These are phyloP conservation scores for Masnerella sp. DNA, from an alignment of 2,888 invertebrate species.

Conservation along the genomic window DNA sequence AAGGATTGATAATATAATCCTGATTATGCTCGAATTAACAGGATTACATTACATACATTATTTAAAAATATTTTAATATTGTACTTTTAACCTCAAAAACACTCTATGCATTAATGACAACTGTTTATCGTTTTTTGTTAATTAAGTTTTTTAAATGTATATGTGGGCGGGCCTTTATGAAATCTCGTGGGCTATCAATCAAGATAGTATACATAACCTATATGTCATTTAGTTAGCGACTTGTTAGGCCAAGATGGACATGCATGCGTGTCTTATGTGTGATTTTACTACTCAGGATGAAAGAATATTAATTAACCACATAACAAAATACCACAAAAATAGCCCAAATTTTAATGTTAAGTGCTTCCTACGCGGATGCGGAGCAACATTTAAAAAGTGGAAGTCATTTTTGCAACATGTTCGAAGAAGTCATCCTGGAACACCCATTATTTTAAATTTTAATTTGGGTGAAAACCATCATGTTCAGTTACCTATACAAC, in stretches of 20 bases:
- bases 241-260: background rate
- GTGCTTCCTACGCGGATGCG: constrained; percentile 10
- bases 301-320: constrained; percentile 4
- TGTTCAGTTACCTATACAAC: background rate
- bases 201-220: background rate
- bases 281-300: background rate
- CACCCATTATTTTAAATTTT: background rate
- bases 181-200: background rate
- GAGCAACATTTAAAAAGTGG: constrained; percentile 16
- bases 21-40: too few species aligned
- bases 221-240: background rate
- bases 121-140: too few species aligned
- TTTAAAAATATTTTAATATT: too few species aligned
- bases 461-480: background rate
- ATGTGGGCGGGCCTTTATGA: too few species aligned
- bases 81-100: too few species aligned
- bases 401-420: constrained; percentile 8
- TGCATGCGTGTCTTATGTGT: constrained; percentile 5
- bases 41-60: too few species aligned
- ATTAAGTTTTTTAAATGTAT: too few species aligned
- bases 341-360: constrained; percentile 12
- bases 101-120: too few species aligned
- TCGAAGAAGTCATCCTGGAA: constrained; percentile 1
- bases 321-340: constrained; percentile 9
- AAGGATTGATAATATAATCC: too few species aligned